Base-by-base conservation (phyloP, 2,797 vertebrate species). In the Megaceryle alcyon region DNA sequence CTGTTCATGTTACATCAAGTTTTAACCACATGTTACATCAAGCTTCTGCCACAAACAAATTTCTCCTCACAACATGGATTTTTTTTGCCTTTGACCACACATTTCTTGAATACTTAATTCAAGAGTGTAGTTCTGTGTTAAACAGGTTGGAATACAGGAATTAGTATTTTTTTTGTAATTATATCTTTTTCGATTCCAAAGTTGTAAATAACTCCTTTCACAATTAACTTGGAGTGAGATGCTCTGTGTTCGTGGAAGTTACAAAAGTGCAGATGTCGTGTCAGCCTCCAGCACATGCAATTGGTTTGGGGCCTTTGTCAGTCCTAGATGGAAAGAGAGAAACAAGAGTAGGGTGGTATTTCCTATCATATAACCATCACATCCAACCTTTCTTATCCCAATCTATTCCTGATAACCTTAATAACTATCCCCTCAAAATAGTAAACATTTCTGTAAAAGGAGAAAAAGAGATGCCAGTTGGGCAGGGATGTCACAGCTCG, bases 141-240 rank as follows among this genome's bases (percentile, higher is more conserved):
- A 88, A 88, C 56, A 82, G 71, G 41, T 90, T 37, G 7, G 54
- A 78, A 93, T 70, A 88, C 26, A 92, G 77, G 71, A 89, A 95
- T 94, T 90, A 82, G 70, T 86, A 80, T 17, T 78, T 80, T 71
- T 97, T 94, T 20, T 8, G 35, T 35, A 75, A 83, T 70, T 3
- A 28, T 28, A 35, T 15, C 71, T 94, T 86, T 51, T 96, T 97
- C 1, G 0, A 94, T 48, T 75, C 49, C 29, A 71, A 72, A 88
- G 31, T 76, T 86, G 60, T 87, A 70, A 88, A 60, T 89, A 70
- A 9, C 15, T 86, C 6, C 14, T 82, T 12, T 59, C 33, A 56
- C 6, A 46, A 18, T 82, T 83, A 84, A 61, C 68, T 66, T 80
- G 35, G 53, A 90, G 60, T 37, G 10, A 72, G n/a, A 41, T 73